Evolutionary conservation across 2,113 vertebrate genomes (phyloP).

Genomic region (Clarias gariepinus): DNA sequence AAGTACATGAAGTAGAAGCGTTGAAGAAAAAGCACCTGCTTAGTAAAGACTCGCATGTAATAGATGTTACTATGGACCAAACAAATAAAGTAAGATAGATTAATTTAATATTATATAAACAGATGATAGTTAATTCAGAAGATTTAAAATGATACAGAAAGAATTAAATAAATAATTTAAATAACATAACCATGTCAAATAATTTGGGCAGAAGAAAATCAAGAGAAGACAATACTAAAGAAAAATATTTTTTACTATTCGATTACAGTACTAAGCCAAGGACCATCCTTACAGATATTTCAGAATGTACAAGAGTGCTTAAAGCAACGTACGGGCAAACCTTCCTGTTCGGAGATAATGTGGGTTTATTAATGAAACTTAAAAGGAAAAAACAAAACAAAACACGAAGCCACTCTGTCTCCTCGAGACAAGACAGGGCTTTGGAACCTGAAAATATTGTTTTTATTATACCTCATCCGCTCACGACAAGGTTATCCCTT

Average conservation of each 20-base stretch:
- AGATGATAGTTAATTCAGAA: neutral
- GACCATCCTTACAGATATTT: neutral
- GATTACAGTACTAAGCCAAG: neutral
- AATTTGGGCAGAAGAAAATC: neutral
- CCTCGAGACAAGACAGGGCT: too few relatives aligned
- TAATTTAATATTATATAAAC: neutral
- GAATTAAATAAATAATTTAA: neutral
- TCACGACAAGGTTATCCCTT: too few relatives aligned
- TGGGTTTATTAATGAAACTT: too few relatives aligned
- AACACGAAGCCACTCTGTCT: too few relatives aligned
- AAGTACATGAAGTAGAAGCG: too few relatives aligned
- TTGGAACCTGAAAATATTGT: too few relatives aligned
- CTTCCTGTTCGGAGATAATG: too few relatives aligned
- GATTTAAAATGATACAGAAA: neutral
- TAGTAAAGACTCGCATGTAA: neutral
- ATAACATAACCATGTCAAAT: neutral
- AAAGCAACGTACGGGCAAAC: too few relatives aligned
- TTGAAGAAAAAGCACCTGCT: too few relatives aligned
- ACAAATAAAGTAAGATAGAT: neutral
- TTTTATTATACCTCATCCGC: too few relatives aligned
- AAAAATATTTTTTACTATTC: neutral
- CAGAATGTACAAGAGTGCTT: too few relatives aligned
- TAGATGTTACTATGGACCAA: neutral
- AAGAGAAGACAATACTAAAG: neutral
- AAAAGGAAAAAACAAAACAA: too few relatives aligned